These are phyloP conservation scores for Eremophila alpestris DNA, from an alignment of 2,797 vertebrate species.

Conservation along the genomic window DNA sequence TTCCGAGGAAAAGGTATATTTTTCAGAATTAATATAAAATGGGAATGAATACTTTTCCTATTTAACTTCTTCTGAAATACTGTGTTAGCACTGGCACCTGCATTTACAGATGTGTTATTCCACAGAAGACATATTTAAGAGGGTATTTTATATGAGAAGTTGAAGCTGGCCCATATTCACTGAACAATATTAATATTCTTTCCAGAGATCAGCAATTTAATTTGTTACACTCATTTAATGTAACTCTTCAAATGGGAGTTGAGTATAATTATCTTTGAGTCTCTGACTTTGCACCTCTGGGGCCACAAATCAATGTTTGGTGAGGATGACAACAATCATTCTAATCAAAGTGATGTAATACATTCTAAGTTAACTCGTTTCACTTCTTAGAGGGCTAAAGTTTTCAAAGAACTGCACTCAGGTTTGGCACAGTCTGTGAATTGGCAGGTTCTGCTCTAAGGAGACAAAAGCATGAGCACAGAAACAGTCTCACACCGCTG, in stretches of 20 bases:
- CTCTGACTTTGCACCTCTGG: background rate
- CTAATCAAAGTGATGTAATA: background rate
- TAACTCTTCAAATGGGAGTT: constrained; percentile 25
- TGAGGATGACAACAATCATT: background rate
- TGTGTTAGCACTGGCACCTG: background rate
- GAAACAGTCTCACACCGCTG: background rate
- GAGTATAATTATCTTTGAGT: constrained; percentile 23
- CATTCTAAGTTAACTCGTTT: background rate
- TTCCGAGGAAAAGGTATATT: background rate
- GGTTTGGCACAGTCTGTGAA: background rate
- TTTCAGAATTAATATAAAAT: background rate
- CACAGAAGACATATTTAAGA: background rate
- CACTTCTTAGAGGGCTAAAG: background rate
- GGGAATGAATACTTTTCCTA: background rate
- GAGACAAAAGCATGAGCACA: background rate
- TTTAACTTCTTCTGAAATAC: background rate
- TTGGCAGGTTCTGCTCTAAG: background rate
- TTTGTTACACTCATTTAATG: constrained; percentile 10
- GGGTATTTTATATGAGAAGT: background rate
- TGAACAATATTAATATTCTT: constrained; percentile 9
- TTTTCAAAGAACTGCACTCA: background rate
- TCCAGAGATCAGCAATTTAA: constrained; percentile 41
- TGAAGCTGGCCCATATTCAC: background rate
- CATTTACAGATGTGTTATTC: background rate
- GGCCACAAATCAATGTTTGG: background rate